Evolutionary conservation across 2,888 invertebrate genomes (phyloP), one percentile per base, ranked within the genome.

Genomic region (Macaria liturata): DNA sequence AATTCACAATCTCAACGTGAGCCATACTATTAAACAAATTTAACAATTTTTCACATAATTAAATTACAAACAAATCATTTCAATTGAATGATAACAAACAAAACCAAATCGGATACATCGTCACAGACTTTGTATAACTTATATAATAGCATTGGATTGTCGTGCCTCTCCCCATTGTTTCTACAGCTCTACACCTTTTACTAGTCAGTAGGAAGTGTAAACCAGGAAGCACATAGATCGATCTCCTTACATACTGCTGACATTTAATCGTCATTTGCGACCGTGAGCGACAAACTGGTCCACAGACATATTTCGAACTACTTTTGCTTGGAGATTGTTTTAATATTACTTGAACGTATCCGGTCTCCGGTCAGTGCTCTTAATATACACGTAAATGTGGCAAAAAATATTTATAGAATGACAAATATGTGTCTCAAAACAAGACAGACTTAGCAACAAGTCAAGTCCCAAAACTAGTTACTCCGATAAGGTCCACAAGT

Each of bases 241-340:
- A 74, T 75, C 68, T 64, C 52, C 68, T 70, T 69, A 69, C 62
- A 70, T 71, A 70, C 73, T 68, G 65, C 65, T 84, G 86, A 72
- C 86, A 87, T 87, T 88, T 80, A 80, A 70, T 68, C 64, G 75
- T 76, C 71, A 64, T 57, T 63, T 77, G 75, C 83, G 84, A 68
- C 88, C 87, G 69, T 87, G 88, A 88, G 68, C 66, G 62, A 70
- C 61, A 74, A 72, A 83, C 82, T 75, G 78, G 81, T 81, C 82
- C 76, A 77, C 72, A 72, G 71, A 78, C 80, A 77, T 74, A 78
- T 50, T 77, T 75, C 65, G 60, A 45, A 32, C 52, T 49, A 4
- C 49, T 42, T 53, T 58, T 49, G 52, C 51, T 45, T n/a, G 47
- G 39, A 46, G 39, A 44, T 42, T 56, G 46, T 20, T 49, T 55